Evolutionary conservation across 2,797 vertebrate species (phyloP), one percentile per base, ranked within the genome.

Genomic region (Carduelis carduelis): DNA sequence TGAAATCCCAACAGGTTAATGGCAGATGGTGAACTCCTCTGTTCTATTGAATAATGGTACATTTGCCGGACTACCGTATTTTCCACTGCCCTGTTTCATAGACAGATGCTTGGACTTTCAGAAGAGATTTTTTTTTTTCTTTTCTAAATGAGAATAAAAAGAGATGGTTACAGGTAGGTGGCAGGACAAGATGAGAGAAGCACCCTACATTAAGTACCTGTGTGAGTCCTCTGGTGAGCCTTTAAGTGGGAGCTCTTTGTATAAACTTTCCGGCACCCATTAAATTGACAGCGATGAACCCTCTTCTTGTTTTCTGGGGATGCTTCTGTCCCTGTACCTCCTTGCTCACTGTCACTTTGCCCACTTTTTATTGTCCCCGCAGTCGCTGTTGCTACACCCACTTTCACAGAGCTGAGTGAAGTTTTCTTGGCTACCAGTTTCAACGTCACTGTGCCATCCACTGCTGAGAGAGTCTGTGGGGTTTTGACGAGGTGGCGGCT

Each of bases 221-320:
- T 99, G 96, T 99, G 99, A 96, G 99, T 99, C 98, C 99, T 99
- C 98, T 99, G 99, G 97, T 99, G 99, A 95, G 99, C 99, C 98
- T 99, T 99, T 97, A 99, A 98, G 97, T 99, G 99, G 96, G 99
- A 99, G 97, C 99, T 99, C 98, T 99, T 99, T 98, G 99, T 99
- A 98, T 99, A 99, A 96, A 99, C 99, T 98, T 99, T 99, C 96
- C 99, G 98, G 98, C 99, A 99, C 95, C 99, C 99, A 55, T 99
- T 99, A 97, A 99, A 99, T 69, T 99, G 99, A 95, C 99, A 99
- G 66, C 99, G 99, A 96, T 99, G 99, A 96, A 99, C 99, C 95
- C 99, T 98, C 98, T 99, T 99, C 98, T 99, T 99, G 98, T 99
- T 99, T 97, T 99, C 99, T 1, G 99, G 98, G 90, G 98, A 97